Percentiles rank a stretch among this genome's conserved stretches.
Conservation (phyloP, 2,113 vertebrate species). For the Cepphus grylle region DNA sequence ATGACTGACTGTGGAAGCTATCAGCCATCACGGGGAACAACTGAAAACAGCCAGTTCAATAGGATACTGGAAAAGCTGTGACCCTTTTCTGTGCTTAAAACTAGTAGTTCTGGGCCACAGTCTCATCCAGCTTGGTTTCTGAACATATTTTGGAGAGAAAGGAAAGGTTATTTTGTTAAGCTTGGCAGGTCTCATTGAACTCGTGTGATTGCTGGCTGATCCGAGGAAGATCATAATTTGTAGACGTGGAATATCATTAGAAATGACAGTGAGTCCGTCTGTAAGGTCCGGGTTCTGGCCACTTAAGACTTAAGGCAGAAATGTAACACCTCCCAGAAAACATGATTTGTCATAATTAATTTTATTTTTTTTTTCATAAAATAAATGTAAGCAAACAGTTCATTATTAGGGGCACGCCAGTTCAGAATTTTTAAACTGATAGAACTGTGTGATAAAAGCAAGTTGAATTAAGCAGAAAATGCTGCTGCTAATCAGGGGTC, state of each 20-base stretch:
- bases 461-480: constrained; percentile 3
- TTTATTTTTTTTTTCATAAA: background rate
- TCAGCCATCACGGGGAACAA: rapidly evolving
- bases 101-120: background rate
- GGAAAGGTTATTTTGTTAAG: background rate
- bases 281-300: background rate
- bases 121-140: background rate
- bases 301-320: background rate
- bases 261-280: background rate
- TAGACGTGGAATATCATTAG: background rate
- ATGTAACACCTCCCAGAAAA: background rate
- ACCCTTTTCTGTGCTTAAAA: background rate
- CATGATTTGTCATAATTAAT: background rate
- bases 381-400: background rate
- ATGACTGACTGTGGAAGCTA: background rate
- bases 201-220: background rate
- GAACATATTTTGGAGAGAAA: background rate
- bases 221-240: background rate
- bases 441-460: background rate
- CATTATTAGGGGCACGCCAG: background rate
- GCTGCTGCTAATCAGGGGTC: background rate
- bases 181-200: background rate
- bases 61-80: background rate
- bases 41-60: background rate
- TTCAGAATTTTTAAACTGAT: background rate